Evolutionary conservation across 2,113 vertebrate genomes (phyloP).

Genomic region (Bucco capensis): DNA sequence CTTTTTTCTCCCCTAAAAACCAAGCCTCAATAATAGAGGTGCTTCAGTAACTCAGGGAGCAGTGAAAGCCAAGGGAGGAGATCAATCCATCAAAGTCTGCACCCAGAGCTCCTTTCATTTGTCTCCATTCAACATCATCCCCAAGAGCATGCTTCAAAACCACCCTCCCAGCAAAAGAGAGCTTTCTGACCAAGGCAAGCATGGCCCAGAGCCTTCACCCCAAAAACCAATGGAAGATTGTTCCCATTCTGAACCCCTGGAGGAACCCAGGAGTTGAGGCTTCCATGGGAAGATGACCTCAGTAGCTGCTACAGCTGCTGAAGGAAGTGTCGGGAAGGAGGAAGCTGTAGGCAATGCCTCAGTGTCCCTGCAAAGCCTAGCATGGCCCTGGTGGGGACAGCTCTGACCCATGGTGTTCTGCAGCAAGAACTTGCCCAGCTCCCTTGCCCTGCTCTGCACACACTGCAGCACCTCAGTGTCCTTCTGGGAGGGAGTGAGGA

Average conservation of each 20-base stretch:
- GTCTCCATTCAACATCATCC: background rate
- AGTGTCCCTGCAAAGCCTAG: background rate
- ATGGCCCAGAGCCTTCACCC: slow-evolving; percentile 7
- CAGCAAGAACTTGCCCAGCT: too few species aligned
- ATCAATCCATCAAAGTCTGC: background rate
- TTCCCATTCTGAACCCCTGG: slow-evolving; percentile 5
- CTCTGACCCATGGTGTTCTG: too few species aligned
- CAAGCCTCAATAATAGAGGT: background rate
- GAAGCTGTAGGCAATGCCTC: background rate
- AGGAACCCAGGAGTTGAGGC: background rate
- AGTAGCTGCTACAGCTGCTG: background rate
- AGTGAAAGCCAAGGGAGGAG: background rate
- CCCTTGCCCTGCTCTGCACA: too few species aligned
- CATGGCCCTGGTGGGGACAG: too few species aligned
- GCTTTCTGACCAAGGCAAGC: background rate
- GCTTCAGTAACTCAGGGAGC: background rate
- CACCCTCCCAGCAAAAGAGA: background rate
- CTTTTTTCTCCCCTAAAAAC: background rate
- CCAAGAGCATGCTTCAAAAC: background rate
- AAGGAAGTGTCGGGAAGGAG: background rate
- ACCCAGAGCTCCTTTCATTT: background rate
- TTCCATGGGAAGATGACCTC: background rate
- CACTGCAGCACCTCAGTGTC: too few species aligned
- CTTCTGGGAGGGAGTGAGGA: too few species aligned
- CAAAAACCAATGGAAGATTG: slow-evolving; percentile 42